Evolutionary conservation across 1,140 invertebrate genomes (phyloP).

Genomic region (Drosophila hydei): DNA sequence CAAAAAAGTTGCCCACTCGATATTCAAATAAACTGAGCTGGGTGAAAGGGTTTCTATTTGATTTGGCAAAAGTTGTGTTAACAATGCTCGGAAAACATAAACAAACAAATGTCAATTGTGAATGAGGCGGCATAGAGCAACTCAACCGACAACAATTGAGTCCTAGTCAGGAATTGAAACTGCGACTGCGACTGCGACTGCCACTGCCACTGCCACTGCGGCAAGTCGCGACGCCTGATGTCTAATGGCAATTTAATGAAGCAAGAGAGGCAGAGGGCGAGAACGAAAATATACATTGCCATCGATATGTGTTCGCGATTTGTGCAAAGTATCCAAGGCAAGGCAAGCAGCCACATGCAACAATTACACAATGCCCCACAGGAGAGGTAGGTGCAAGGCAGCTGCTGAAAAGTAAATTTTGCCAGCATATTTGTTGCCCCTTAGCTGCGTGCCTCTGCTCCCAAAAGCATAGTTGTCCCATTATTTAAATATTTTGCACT

Average conservation of each 20-base stretch:
- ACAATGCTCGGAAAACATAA: slow-evolving; percentile 78
- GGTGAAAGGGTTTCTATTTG: slow-evolving; percentile 34
- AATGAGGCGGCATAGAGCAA: slow-evolving; percentile 26
- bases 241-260: slow-evolving; percentile 59
- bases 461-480: slow-evolving; percentile 40
- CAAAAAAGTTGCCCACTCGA: slow-evolving; percentile 51
- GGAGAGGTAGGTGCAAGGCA: slow-evolving; percentile 15
- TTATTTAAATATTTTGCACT: slow-evolving; percentile 51
- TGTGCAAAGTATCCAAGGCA: background rate
- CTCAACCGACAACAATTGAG: slow-evolving; percentile 31
- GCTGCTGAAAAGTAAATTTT: slow-evolving; percentile 59
- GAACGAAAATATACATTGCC: slow-evolving; percentile 31
- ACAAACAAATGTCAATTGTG: slow-evolving; percentile 70
- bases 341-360: slow-evolving; percentile 6
- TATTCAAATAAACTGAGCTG: slow-evolving; percentile 18
- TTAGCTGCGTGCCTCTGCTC: background rate
- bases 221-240: slow-evolving; percentile 6
- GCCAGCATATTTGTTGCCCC: slow-evolving; percentile 31
- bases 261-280: slow-evolving; percentile 48
- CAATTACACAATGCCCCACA: slow-evolving; percentile 34
- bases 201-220: background rate
- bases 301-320: slow-evolving; percentile 51
- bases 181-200: slow-evolving; percentile 6
- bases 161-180: slow-evolving; percentile 2
- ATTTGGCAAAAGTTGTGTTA: slow-evolving; percentile 59